These are phyloP conservation scores for Onychostoma macrolepis DNA, from an alignment of 2,113 vertebrate species.

Conservation along the genomic window DNA sequence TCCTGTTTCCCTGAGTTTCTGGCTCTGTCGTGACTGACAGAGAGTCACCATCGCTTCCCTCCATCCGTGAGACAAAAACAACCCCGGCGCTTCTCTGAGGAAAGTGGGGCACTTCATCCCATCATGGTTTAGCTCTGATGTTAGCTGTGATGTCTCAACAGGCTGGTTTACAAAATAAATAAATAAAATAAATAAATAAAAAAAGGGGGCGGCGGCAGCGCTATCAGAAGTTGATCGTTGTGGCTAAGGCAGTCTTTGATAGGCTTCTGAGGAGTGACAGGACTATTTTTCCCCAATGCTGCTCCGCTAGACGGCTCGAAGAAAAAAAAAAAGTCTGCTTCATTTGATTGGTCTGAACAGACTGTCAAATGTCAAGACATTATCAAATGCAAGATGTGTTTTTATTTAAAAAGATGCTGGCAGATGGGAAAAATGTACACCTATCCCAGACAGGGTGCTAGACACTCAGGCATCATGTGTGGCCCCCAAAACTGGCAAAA, in stretches of 20 bases:
- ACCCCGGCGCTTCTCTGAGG: not conserved
- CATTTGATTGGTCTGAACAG: constrained; percentile 75
- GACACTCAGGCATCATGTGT: constrained; percentile 69
- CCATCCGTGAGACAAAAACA: constrained; percentile 38
- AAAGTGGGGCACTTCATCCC: constrained; percentile 59
- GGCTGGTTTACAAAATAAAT: constrained; percentile 59
- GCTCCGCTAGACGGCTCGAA: constrained; percentile 25
- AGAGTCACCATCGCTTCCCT: constrained; percentile 14
- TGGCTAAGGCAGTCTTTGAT: constrained; percentile 70
- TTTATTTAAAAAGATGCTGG: constrained; percentile 69
- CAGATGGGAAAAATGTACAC: constrained; percentile 66
- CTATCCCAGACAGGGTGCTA: constrained; percentile 67
- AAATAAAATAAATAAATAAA: constrained; percentile 65
- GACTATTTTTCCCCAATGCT: constrained; percentile 61
- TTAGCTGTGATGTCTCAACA: constrained; percentile 63
- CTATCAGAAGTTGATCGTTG: constrained; percentile 73
- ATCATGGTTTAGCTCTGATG: constrained; percentile 60
- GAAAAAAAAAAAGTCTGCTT: constrained; percentile 5
- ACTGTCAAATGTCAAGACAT: constrained; percentile 80
- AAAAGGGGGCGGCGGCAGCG: constrained; percentile 44
- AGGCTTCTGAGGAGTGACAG: constrained; percentile 71
- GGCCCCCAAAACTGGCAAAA: constrained; percentile 50
- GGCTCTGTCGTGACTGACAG: constrained; percentile 16
- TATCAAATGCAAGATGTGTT: constrained; percentile 74
- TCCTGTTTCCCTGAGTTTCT: not conserved